Evolutionary conservation across 1,140 invertebrate species (phyloP), one percentile per base, ranked within the genome.

Genomic region (Oryctes rhinoceros): DNA sequence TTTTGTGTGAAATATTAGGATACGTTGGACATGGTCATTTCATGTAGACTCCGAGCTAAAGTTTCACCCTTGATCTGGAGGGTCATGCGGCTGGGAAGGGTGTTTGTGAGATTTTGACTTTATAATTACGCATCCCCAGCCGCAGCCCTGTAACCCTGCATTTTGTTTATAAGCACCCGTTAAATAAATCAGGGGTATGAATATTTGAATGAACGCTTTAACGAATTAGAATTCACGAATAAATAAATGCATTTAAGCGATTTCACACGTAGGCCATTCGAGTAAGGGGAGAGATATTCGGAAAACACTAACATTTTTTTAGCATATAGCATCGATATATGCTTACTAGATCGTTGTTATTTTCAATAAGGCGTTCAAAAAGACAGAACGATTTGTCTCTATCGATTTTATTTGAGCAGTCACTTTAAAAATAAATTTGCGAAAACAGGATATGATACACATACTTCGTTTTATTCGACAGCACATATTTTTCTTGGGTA

Each of bases 161-260:
- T 67, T 78, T 81, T 81, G 80, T 81, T 81, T 81, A 77, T 79
- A 76, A 44, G 76, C 80, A 81, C 77, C 80, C 80, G 80, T 81
- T 81, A 78, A 81, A 81, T 81, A 81, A 81, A 81, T 81, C 80
- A 81, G 80, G 80, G 80, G 77, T 79, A 81, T 81, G 80, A 81
- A 81, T 71, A 71, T 81, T 79, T 81, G 80, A 81, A 81, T 81
- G 76, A 53, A 67, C 48, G 78, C 76, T 81, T 79, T 81, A 81
- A 81, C 80, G 80, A 81, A 81, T 81, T 81, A 81, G 76, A 81
- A 81, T 81, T 65, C 62, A 78, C 48, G 80, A 80, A 80, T 80
- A 80, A 80, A 81, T 81, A 81, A 81, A 79, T 79, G 78, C 53
- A 79, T 44, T 81, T 79, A 75, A 76, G 80, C 80, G 71, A 78